These are phyloP conservation scores for Hyles lineata DNA, from an alignment of 2,888 invertebrate genomes.

Conservation along the genomic window DNA sequence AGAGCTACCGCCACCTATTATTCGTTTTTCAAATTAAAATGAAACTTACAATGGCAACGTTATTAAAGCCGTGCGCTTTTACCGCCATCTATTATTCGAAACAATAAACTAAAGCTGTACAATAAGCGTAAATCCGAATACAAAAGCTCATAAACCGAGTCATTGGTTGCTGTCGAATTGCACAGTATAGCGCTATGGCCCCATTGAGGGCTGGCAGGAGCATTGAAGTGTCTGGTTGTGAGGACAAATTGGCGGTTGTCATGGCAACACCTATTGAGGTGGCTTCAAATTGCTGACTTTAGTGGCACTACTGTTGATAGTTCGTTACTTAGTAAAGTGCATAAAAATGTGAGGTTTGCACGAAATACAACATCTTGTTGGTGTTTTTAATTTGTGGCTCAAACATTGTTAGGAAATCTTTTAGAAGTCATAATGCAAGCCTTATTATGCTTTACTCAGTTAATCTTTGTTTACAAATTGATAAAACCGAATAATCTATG, in stretches of 20 bases:
- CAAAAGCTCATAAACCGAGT: conserved; percentile 38
- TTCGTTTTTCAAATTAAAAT: not conserved
- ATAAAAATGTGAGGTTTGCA: no score
- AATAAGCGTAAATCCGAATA: conserved; percentile 34
- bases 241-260: conserved; percentile 31
- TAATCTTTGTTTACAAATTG: no score
- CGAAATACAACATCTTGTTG: no score
- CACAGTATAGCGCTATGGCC: conserved; percentile 25
- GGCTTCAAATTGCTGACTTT: not conserved
- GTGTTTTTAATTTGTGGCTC: no score
- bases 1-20: not conserved
- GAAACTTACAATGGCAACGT: not conserved
- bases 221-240: conserved; percentile 9
- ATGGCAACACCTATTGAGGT: conserved; percentile 16
- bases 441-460: no score
- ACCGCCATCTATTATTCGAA: conserved; percentile 30
- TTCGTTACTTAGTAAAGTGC: no score
- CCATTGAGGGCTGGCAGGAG: conserved; percentile 18
- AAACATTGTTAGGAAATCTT: no score
- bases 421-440: no score
- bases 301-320: no score
- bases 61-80: not conserved
- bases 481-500: no score
- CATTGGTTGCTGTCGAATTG: conserved; percentile 27
- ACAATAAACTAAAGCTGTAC: conserved; percentile 44